Evolutionary conservation across 2,888 invertebrate genomes (phyloP).

Genomic region (Eristalis pertinax): DNA sequence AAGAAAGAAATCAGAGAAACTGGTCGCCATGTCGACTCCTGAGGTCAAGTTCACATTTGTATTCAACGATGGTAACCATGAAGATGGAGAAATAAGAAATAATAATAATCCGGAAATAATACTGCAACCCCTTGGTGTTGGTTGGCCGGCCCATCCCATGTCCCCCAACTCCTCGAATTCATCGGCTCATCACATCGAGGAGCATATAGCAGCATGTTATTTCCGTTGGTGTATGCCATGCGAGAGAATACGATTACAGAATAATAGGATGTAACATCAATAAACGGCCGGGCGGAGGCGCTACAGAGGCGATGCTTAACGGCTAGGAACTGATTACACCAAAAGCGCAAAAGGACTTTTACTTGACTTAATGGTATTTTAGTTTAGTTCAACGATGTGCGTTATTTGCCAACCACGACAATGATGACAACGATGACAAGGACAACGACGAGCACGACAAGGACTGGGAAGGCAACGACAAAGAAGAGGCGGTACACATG

Average conservation of each 20-base stretch:
- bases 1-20: constrained; percentile 54
- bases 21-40: constrained; percentile 57
- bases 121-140: constrained; percentile 53
- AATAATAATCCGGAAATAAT: constrained; percentile 72
- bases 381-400: constrained; percentile 72
- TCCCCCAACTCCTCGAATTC: neutral
- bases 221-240: constrained; percentile 66
- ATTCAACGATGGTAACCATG: constrained; percentile 58
- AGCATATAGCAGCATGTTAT: constrained; percentile 50
- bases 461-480: constrained; percentile 4
- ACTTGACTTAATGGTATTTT: constrained; percentile 72
- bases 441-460: neutral
- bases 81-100: constrained; percentile 62
- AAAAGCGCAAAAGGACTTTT: constrained; percentile 72
- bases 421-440: constrained; percentile 12
- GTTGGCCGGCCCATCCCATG: neutral
- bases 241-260: constrained; percentile 72
- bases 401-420: constrained; percentile 57
- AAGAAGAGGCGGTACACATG: constrained; percentile 31
- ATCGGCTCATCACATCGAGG: constrained; percentile 14
- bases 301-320: constrained; percentile 58
- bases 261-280: constrained; percentile 71
- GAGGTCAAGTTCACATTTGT: constrained; percentile 72
- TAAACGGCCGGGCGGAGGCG: constrained; percentile 63
- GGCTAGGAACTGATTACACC: constrained; percentile 72